Conservation (phyloP, 1,140 invertebrate genomes). For the Macrosteles quadrilineatus region DNA sequence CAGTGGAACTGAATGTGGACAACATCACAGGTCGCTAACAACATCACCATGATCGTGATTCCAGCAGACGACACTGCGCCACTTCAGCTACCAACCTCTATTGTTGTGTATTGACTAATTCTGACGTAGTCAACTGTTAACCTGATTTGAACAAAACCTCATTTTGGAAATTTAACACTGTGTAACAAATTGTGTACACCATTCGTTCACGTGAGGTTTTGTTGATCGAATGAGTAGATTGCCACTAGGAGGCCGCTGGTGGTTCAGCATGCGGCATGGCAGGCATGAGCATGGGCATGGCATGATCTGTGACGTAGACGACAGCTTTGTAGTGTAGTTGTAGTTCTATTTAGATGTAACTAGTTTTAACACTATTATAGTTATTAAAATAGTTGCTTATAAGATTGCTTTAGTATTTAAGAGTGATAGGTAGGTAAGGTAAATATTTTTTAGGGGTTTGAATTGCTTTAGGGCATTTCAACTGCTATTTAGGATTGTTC, state of each 20-base stretch:
- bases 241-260: conserved; percentile 8
- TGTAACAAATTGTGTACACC: neutral
- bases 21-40: conserved; percentile 30
- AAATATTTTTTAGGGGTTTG: too few relatives aligned
- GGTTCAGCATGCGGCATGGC: neutral
- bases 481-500: too few relatives aligned
- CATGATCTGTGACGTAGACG: too few relatives aligned
- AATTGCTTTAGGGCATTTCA: too few relatives aligned
- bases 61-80: neutral
- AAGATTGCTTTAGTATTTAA: too few relatives aligned
- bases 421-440: too few relatives aligned
- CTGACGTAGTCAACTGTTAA: conserved; percentile 8
- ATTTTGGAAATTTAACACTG: neutral
- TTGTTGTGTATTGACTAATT: conserved; percentile 2
- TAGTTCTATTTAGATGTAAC: too few relatives aligned
- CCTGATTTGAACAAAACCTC: conserved; percentile 13
- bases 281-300: too few relatives aligned
- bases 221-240: conserved; percentile 1
- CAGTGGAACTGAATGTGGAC: conserved; percentile 31
- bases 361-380: too few relatives aligned
- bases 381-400: too few relatives aligned
- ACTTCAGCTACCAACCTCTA: neutral
- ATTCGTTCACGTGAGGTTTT: neutral
- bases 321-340: too few relatives aligned
- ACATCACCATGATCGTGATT: conserved; percentile 25